Evolutionary conservation across 1,140 invertebrate species (phyloP), one percentile per base, ranked within the genome.

Genomic region (Pseudomyrmex dendroicus): DNA sequence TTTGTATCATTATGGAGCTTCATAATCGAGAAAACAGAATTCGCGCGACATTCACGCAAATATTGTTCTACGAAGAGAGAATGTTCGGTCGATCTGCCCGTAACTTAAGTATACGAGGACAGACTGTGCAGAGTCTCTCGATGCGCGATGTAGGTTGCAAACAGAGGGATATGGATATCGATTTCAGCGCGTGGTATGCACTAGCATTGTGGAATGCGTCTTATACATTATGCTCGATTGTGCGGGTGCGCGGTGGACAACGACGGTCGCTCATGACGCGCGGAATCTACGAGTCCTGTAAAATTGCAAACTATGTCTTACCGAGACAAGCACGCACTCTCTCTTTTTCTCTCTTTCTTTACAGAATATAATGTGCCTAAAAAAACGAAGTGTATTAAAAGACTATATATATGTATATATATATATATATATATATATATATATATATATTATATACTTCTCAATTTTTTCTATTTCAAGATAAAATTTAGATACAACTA

Each of bases 181-280:
- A 94, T 94, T 94, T 93, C 92, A 93, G 86, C 90, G 87, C 88
- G 35, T 35, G 90, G 90, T 90, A 92, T 91, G 92, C 90, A 91
- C 89, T 87, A 90, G 88, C 92, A 93, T 92, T 93, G 91, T 92
- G 92, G 92, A 94, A 93, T 93, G 92, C 86, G 90, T 90, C 87
- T 92, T 90, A 90, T 86, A 90, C 90, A 89, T 90, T 90, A 92
- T 89, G 89, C 87, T 57, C 50, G 84, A 74, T 70, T 48, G 56
- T 25, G 35, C 25, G 12, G 62, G 50, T 61, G 12, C 22, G 62
- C 48, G 35, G 20, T 10, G 22, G 48, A 56, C 76, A 54, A 17
- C 67, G 9, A 52, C 35, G 66, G n/a, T 15, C 20, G 17, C 56
- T 2, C 20, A 35, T 7, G 52, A 25, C 15, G 22, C 50, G 54